phyloP scores from a whole-genome alignment of 2,888 invertebrate species.

The Spodoptera exigua region DNA sequence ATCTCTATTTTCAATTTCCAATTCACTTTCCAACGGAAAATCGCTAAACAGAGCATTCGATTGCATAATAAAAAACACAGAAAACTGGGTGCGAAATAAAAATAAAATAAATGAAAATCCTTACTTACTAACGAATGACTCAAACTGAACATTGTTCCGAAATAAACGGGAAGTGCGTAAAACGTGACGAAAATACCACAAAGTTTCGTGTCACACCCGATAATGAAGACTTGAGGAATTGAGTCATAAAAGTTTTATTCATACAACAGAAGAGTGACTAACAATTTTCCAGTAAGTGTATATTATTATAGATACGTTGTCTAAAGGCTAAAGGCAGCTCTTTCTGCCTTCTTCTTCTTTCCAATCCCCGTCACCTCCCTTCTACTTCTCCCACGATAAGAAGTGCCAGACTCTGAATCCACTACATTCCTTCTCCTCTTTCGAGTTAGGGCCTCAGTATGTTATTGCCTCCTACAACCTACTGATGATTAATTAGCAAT shows the following conservation, averaged over 20 bases:
- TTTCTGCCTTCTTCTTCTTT: too few relatives aligned
- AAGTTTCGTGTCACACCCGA: conserved; percentile 34
- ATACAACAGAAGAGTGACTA: conserved; percentile 1
- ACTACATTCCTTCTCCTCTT: too few relatives aligned
- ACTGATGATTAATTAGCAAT: too few relatives aligned
- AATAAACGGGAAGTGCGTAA: conserved; percentile 54
- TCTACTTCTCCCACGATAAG: too few relatives aligned
- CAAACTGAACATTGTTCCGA: conserved; percentile 35
- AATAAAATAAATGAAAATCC: conserved; percentile 25
- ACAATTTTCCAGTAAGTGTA: too few relatives aligned
- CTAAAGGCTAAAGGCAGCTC: too few relatives aligned
- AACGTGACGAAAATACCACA: conserved; percentile 54
- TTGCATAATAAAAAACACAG: conserved; percentile 32
- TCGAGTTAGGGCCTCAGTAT: too few relatives aligned
- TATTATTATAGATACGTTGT: too few relatives aligned
- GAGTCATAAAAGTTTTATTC: conserved; percentile 59
- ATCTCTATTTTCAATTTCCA: conserved; percentile 31
- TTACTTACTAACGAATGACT: conserved; percentile 30
- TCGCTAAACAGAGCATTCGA: conserved; percentile 36
- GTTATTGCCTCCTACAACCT: too few relatives aligned
- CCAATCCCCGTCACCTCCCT: too few relatives aligned
- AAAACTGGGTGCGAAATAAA: conserved; percentile 28
- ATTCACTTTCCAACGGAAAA: conserved; percentile 27
- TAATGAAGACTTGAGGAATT: conserved; percentile 53
- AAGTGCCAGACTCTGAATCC: too few relatives aligned